Conservation (phyloP, 1,140 invertebrate species). For the Diabrotica undecimpunctata region DNA sequence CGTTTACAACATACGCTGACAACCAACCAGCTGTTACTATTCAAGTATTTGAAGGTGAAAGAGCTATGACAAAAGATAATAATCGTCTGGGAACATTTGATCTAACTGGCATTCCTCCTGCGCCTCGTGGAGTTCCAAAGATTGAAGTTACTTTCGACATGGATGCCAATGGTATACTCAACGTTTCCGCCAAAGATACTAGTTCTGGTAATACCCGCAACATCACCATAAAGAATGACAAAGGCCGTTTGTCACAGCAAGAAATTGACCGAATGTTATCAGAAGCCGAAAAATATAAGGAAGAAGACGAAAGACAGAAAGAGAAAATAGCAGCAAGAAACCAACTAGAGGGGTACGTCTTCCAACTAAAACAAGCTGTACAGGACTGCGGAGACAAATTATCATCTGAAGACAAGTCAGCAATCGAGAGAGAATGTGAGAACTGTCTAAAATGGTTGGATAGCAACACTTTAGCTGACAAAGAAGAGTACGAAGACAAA, state of each 20-base stretch:
- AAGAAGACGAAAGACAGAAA: conserved; percentile 65
- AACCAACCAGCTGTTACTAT: conserved; percentile 69
- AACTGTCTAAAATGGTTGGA: conserved; percentile 55
- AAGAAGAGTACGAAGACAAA: conserved; percentile 32
- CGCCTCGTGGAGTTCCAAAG: conserved; percentile 58
- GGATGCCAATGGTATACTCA: conserved; percentile 69
- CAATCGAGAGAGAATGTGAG: conserved; percentile 48
- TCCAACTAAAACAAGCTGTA: conserved; percentile 61
- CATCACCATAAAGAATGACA: conserved; percentile 83
- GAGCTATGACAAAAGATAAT: conserved; percentile 74
- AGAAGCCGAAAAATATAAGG: conserved; percentile 61
- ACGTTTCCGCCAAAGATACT: conserved; percentile 57
- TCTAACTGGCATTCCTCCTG: conserved; percentile 60
- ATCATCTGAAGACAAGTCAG: conserved; percentile 43
- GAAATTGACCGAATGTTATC: conserved; percentile 81
- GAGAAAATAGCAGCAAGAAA: conserved; percentile 59
- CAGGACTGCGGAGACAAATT: conserved; percentile 52
- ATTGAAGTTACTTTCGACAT: conserved; percentile 71
- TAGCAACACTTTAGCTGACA: conserved; percentile 51
- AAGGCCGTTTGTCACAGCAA: conserved; percentile 72
- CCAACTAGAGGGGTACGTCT: conserved; percentile 67
- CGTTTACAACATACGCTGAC: conserved; percentile 63
- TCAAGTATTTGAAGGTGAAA: conserved; percentile 75
- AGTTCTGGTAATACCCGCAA: conserved; percentile 55
- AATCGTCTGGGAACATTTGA: conserved; percentile 74